Percentiles rank a stretch among this genome's conserved stretches.
These are phyloP conservation scores for Brachyistius frenatus DNA, from an alignment of 2,113 vertebrate species.

Conservation along the genomic window DNA sequence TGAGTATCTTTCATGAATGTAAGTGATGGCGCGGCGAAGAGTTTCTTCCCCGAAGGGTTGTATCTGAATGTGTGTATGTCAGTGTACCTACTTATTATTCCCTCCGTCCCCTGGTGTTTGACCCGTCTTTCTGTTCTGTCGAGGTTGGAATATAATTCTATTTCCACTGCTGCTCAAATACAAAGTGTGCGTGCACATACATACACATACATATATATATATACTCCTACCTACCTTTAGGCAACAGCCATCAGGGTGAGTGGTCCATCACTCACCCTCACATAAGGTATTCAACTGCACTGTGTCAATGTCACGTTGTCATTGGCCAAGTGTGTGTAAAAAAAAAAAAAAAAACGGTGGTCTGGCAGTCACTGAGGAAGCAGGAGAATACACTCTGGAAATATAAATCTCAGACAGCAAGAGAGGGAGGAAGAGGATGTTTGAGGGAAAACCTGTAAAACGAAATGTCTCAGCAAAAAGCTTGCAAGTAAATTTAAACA, in stretches of 20 bases:
- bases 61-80: conserved; percentile 43
- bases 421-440: background rate
- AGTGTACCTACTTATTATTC: conserved; percentile 66
- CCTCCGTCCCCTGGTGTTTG: conserved; percentile 51
- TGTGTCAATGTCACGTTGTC: conserved; percentile 71
- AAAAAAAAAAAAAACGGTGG: conserved; percentile 30
- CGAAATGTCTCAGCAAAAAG: background rate
- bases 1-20: conserved; percentile 58
- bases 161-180: conserved; percentile 42
- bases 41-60: conserved; percentile 36
- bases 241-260: conserved; percentile 50
- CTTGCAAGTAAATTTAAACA: background rate
- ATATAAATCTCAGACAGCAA: conserved; percentile 47
- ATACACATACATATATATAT: conserved; percentile 36
- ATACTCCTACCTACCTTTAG: conserved; percentile 6
- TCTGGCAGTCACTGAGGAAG: conserved; percentile 30
- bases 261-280: conserved; percentile 67
- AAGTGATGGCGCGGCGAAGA: conserved; percentile 58
- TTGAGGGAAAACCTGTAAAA: background rate
- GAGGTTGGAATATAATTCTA: conserved; percentile 66
- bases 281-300: conserved; percentile 69
- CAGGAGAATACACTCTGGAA: conserved; percentile 35
- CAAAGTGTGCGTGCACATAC: conserved; percentile 20
- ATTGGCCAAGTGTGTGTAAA: conserved; percentile 54
- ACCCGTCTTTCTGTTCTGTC: conserved; percentile 60